Conservation (phyloP, 2,888 invertebrate genomes). For the Trichogramma dendrolimi region DNA sequence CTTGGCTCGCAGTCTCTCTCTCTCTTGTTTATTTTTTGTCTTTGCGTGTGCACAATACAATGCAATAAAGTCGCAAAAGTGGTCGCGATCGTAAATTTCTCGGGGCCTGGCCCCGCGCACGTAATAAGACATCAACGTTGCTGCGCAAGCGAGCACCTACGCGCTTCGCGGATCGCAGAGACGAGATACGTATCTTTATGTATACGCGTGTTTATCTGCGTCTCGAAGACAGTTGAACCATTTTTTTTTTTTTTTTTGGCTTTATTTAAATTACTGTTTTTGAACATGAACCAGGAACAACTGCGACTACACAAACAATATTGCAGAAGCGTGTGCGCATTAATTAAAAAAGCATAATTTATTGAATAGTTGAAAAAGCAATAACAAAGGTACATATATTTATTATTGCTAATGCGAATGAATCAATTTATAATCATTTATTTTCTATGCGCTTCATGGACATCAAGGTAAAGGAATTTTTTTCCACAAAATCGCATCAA, state of each 20-base stretch:
- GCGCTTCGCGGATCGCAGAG: slow-evolving; percentile 20
- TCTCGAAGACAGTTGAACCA: slow-evolving; percentile 38
- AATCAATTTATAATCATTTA: too few species aligned
- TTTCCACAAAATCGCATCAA: too few species aligned
- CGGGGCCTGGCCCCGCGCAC: slow-evolving; percentile 29
- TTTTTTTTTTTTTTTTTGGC: slow-evolving; percentile 35
- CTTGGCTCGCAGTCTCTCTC: too few species aligned
- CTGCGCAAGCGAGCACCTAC: slow-evolving; percentile 43
- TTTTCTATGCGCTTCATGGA: too few species aligned
- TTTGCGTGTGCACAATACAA: slow-evolving; percentile 8
- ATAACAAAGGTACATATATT: slow-evolving; percentile 1
- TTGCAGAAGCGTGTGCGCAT: background rate
- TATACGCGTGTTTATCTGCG: slow-evolving; percentile 22
- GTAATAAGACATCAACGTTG: slow-evolving; percentile 46
- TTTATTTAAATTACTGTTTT: slow-evolving; percentile 22
- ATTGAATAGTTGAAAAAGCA: background rate
- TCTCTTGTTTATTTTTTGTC: too few species aligned
- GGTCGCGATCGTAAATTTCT: slow-evolving; percentile 44
- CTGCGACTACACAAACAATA: too few species aligned
- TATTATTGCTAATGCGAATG: background rate
- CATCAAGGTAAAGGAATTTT: too few species aligned
- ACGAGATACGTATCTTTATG: slow-evolving; percentile 43
- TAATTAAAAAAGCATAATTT: background rate
- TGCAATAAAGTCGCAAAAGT: slow-evolving; percentile 20
- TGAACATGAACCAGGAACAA: too few species aligned